Percentiles rank a stretch among this genome's conserved stretches.
phyloP scores from a whole-genome alignment of 2,888 invertebrate species.

The Athalia rosae region DNA sequence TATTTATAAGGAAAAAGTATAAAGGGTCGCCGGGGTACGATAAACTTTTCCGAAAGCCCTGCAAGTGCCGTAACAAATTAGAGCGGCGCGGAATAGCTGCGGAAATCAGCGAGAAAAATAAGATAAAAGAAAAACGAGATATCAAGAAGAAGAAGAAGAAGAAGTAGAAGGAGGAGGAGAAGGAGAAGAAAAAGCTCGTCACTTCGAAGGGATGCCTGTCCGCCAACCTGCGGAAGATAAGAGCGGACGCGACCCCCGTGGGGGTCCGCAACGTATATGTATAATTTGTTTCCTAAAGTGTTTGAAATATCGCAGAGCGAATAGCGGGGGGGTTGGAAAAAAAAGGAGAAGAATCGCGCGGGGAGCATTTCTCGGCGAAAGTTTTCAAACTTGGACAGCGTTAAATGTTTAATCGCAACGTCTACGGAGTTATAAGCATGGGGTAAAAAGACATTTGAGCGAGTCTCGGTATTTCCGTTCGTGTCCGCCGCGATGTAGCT shows the following conservation, averaged over 20 bases:
- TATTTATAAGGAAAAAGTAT: too few species aligned
- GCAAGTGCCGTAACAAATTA: background rate
- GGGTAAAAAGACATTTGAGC: background rate
- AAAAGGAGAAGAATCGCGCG: background rate
- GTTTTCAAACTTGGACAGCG: slow-evolving; percentile 5
- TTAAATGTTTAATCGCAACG: slow-evolving; percentile 33
- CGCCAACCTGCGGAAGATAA: slow-evolving; percentile 15
- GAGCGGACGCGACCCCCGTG: slow-evolving; percentile 16
- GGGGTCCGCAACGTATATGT: background rate
- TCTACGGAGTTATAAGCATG: background rate
- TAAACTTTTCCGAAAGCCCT: background rate
- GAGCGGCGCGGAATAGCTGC: background rate
- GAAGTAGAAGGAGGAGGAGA: background rate
- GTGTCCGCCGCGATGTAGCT: slow-evolving; percentile 15
- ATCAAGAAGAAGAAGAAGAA: background rate
- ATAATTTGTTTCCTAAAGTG: slow-evolving; percentile 33
- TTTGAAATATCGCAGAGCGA: slow-evolving; percentile 25
- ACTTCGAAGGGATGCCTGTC: slow-evolving; percentile 15
- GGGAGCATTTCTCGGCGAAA: background rate
- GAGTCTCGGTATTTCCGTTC: slow-evolving; percentile 18
- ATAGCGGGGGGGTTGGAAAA: background rate
- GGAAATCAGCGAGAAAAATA: background rate
- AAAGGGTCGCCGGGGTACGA: background rate
- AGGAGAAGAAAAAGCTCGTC: slow-evolving; percentile 25
- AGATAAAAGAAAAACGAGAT: too few species aligned